Evolutionary conservation across 2,797 vertebrate species (phyloP).

Genomic region (Manis crassicaudata): DNA sequence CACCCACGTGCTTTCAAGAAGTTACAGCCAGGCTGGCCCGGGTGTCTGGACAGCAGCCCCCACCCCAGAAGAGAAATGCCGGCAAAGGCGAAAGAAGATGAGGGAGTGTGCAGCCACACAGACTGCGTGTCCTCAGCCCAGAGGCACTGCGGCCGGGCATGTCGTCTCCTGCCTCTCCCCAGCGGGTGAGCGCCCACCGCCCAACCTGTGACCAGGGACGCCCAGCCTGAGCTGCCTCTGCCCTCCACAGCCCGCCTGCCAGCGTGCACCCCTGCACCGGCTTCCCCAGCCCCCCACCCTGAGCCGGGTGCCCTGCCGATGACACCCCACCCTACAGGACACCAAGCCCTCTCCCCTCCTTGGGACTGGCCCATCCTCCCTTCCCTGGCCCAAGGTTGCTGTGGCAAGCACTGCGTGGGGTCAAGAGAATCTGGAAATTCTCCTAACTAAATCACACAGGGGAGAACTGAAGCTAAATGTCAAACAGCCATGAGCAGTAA

Average conservation of each 20-base stretch:
- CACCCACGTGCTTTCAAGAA: rapidly evolving
- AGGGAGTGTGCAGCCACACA: too few species aligned
- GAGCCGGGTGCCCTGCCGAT: too few species aligned
- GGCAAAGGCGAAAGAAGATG: too few species aligned
- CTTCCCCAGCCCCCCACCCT: too few species aligned
- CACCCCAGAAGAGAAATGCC: rapidly evolving
- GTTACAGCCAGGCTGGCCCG: background rate
- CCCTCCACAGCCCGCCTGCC: too few species aligned
- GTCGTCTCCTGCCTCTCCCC: too few species aligned
- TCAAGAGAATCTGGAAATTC: background rate
- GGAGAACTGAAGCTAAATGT: background rate
- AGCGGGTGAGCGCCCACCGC: too few species aligned
- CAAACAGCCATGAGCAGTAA: rapidly evolving
- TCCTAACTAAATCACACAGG: too few species aligned
- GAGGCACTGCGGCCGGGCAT: rapidly evolving
- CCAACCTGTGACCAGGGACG: too few species aligned
- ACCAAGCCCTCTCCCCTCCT: too few species aligned
- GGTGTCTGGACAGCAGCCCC: rapidly evolving
- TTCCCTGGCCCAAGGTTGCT: background rate
- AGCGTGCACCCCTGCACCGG: rapidly evolving
- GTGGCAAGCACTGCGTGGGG: rapidly evolving
- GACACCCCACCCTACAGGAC: background rate
- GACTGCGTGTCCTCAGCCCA: background rate
- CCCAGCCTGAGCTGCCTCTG: too few species aligned
- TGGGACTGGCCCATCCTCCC: background rate